Evolutionary conservation across 2,797 vertebrate species (phyloP), one percentile per base, ranked within the genome.

Genomic region (Enteromius viviparus): DNA sequence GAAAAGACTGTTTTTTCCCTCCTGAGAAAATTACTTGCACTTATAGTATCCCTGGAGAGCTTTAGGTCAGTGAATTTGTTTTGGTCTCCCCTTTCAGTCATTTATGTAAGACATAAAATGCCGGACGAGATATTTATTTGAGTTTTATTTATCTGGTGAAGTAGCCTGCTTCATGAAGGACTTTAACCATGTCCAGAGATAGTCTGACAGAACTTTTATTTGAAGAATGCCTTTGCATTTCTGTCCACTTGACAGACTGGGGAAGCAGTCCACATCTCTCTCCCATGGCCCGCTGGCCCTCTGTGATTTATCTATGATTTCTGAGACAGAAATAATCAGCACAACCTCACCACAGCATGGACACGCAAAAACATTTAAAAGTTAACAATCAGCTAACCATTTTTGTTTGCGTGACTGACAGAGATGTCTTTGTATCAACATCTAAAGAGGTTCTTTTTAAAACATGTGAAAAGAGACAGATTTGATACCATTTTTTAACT

Each of bases 111-210:
- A 26, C 58, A 37, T 51, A 37, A 80, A 32, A 40, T 51, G 15
- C 58, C 23, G 58, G 42, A 65, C 37, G 21, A 64, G 42, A 81
- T 47, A 72, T 72, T 62, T 81, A 34, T 71, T 62, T 81, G 40
- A 72, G 26, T 74, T 74, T 49, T 74, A 64, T 74, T 74, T 75
- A 81, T 64, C 69, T 21, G 17, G 42, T 47, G 14, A 34, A 81
- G 60, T 51, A 15, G 62, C 21, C 34, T 49, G 12, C 32, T 65
- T 65, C 62, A 34, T 65, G 62, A 65, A 81, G 45, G 14, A 71
- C 69, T 42, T 81, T n/a, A 26, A 29, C 65, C 17, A 80, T 62
- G 68, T 72, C 40, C 49, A 72, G 49, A 40, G 2, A 65, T 29
- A 6, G 78, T 70, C 65, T 81, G 58, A 65, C 32, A 51, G 14